A percentile compares a stretch with the other conserved stretches of the same genome.
phyloP scores from a whole-genome alignment of 2,888 invertebrate species.

The Napeogenes sylphis region DNA sequence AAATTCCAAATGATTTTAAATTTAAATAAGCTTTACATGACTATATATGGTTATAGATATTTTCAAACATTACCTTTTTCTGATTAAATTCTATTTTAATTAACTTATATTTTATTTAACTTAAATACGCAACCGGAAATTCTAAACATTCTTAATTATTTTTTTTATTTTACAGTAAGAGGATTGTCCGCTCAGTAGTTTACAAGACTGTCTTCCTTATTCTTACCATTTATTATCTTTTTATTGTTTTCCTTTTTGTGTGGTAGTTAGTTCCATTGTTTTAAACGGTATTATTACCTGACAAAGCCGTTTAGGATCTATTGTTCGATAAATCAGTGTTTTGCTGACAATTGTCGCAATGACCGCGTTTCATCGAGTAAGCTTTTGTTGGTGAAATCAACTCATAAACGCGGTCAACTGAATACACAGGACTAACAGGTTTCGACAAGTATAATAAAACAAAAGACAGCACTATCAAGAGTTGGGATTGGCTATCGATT shows the following conservation, averaged over 20 bases:
- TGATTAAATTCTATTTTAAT: too few species aligned
- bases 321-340: neutral
- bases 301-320: neutral
- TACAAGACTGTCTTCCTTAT: slow-evolving; percentile 22
- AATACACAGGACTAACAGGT: neutral
- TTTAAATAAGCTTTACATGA: too few species aligned
- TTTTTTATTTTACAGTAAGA: slow-evolving; percentile 6
- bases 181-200: slow-evolving; percentile 20
- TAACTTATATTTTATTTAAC: too few species aligned
- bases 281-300: neutral
- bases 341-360: slow-evolving; percentile 1
- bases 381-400: neutral
- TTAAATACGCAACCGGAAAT: neutral
- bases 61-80: too few species aligned
- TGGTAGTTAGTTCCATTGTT: slow-evolving; percentile 12
- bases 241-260: slow-evolving; percentile 15
- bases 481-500: too few species aligned
- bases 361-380: neutral
- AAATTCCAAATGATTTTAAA: too few species aligned
- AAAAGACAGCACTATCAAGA: too few species aligned
- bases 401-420: neutral
- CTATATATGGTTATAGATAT: too few species aligned
- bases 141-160: neutral
- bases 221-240: slow-evolving; percentile 13
- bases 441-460: too few species aligned